A percentile compares a stretch with the other conserved stretches of the same genome.
Conservation (phyloP, 2,113 vertebrate species). For the Dicrurus megarhynchus region DNA sequence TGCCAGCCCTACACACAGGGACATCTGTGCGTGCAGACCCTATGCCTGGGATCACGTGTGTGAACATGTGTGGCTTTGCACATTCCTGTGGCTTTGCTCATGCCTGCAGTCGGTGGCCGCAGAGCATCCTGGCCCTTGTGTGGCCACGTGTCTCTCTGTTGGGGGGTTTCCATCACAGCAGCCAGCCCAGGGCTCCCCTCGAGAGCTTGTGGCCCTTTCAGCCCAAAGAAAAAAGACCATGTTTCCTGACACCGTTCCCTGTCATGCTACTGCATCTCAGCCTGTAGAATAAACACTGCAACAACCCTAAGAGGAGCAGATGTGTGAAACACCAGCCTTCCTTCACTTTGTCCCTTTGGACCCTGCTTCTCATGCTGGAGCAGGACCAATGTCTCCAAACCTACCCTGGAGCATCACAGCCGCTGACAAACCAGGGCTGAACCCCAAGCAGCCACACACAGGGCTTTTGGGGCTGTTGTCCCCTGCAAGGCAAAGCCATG, state of each 20-base stretch:
- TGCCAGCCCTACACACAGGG: not conserved
- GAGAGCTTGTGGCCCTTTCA: not conserved
- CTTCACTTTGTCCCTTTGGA: not conserved
- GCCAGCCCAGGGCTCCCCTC: not conserved
- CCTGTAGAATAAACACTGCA: not conserved
- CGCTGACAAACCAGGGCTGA: not conserved
- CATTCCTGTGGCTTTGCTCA: not conserved
- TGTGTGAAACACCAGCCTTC: rapidly evolving
- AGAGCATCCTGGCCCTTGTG: not conserved
- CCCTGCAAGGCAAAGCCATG: not conserved
- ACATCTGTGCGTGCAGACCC: rapidly evolving
- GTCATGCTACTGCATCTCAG: not conserved
- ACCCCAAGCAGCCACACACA: rapidly evolving
- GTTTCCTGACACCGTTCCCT: not conserved
- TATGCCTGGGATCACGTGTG: not conserved
- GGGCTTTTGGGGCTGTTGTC: not conserved
- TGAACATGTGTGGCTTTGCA: not conserved
- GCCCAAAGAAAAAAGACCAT: not conserved
- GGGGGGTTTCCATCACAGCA: not conserved
- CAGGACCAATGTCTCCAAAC: not conserved
- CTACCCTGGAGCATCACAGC: not conserved
- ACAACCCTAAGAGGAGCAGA: not conserved
- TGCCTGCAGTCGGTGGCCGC: not conserved
- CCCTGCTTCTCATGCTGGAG: rapidly evolving
- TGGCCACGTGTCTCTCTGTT: not conserved